Conservation (phyloP, 2,113 vertebrate species). For the Chaenocephalus aceratus region DNA sequence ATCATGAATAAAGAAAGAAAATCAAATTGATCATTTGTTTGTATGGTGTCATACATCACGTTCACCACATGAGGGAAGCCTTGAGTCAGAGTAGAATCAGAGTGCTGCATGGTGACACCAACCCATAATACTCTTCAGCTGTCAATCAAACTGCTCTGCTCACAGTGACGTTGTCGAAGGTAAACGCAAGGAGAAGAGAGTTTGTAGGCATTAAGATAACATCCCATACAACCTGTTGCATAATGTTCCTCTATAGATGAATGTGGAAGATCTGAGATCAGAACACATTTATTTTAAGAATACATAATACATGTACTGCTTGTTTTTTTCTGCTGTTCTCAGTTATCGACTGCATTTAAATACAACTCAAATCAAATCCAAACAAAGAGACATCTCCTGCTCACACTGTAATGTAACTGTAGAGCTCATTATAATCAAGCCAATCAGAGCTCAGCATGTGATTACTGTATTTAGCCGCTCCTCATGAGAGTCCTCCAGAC, state of each 20-base stretch:
- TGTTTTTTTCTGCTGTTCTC: neutral
- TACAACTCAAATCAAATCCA: neutral
- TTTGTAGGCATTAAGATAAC: too few species aligned
- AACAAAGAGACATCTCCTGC: neutral
- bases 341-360: neutral
- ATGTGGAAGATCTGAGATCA: too few species aligned
- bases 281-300: neutral
- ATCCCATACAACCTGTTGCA: too few species aligned
- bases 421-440: constrained; percentile 39
- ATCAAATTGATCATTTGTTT: too few species aligned
- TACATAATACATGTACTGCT: too few species aligned
- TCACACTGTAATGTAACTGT: neutral
- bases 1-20: neutral
- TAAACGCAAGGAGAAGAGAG: neutral
- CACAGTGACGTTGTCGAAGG: neutral
- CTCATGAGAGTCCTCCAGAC: neutral
- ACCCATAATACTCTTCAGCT: neutral
- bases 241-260: too few species aligned
- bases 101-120: neutral
- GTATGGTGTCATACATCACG: accelerated
- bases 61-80: constrained; percentile 47
- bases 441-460: constrained; percentile 21
- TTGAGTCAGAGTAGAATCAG: neutral
- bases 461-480: constrained; percentile 46
- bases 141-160: neutral